Conservation (phyloP, 2,888 invertebrate genomes). For the Drosophila silvestris region DNA sequence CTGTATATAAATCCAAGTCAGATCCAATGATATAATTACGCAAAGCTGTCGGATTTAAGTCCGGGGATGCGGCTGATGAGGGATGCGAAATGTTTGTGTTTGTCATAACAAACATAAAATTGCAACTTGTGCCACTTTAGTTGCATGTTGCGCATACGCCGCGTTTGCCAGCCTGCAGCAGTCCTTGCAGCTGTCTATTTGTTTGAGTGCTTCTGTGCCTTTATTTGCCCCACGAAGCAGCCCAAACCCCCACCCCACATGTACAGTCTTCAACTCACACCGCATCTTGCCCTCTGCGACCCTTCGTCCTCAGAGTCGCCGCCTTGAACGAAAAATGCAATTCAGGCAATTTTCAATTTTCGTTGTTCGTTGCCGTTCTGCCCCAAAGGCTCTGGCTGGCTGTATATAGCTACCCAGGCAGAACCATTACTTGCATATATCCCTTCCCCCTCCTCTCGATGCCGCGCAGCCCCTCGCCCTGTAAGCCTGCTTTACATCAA, state of each 20-base stretch:
- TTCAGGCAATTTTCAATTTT: constrained; percentile 80
- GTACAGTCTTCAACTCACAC: not conserved
- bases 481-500: constrained; percentile 60
- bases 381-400: constrained; percentile 22
- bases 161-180: constrained; percentile 35
- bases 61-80: not conserved
- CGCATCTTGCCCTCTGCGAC: constrained; percentile 7
- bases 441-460: not conserved
- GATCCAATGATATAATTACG: constrained; percentile 72
- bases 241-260: not conserved
- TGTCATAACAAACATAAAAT: constrained; percentile 71
- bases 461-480: not conserved
- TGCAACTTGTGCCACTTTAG: constrained; percentile 64
- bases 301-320: constrained; percentile 37
- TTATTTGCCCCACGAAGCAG: constrained; percentile 13
- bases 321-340: constrained; percentile 63
- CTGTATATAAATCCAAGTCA: constrained; percentile 50
- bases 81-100: constrained; percentile 19
- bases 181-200: constrained; percentile 38
- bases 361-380: constrained; percentile 42
- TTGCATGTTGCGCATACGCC: constrained; percentile 66
- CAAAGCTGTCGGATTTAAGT: constrained; percentile 37
- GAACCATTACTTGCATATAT: not conserved
- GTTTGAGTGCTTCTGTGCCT: constrained; percentile 34
- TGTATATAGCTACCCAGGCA: not conserved